phyloP scores from a whole-genome alignment of 2,888 invertebrate genomes.

The Schrankia costaestrigalis region DNA sequence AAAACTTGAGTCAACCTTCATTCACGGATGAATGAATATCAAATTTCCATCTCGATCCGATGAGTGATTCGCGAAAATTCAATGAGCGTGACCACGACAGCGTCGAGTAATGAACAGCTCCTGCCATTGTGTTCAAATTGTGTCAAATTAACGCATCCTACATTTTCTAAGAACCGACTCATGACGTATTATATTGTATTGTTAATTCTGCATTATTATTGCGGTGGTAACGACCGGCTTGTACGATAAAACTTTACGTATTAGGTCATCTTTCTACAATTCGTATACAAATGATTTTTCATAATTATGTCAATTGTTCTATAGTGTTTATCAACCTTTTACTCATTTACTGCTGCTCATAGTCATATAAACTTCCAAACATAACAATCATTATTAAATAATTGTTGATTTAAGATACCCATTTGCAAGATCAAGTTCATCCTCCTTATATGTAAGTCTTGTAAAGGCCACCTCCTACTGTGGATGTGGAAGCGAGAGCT shows the following conservation, averaged over 20 bases:
- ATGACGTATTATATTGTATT: constrained; percentile 19
- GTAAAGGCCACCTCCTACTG: constrained; percentile 45
- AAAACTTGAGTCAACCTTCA: constrained; percentile 10
- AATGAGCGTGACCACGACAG: constrained; percentile 15
- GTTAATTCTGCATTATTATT: constrained; percentile 13
- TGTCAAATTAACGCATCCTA: constrained; percentile 39
- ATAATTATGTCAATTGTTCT: too few relatives aligned
- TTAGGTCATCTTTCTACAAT: constrained; percentile 12
- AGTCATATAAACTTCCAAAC: not conserved
- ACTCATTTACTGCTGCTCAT: too few relatives aligned
- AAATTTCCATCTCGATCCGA: constrained; percentile 15
- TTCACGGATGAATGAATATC: constrained; percentile 19
- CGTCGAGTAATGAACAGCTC: constrained; percentile 28
- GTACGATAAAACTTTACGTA: constrained; percentile 13
- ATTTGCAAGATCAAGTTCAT: constrained; percentile 22
- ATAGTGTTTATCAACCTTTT: too few relatives aligned
- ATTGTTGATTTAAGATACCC: constrained; percentile 12
- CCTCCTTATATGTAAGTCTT: constrained; percentile 41
- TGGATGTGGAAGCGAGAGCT: constrained; percentile 50
- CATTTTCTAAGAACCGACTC: constrained; percentile 34
- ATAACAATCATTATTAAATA: not conserved
- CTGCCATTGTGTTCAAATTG: constrained; percentile 34
- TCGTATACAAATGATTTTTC: too few relatives aligned
- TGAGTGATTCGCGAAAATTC: constrained; percentile 23
- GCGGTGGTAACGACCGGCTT: constrained; percentile 16